Evolutionary conservation across 2,888 invertebrate genomes (phyloP), one percentile per base, ranked within the genome.

Genomic region (Anthrax anthrax): DNA sequence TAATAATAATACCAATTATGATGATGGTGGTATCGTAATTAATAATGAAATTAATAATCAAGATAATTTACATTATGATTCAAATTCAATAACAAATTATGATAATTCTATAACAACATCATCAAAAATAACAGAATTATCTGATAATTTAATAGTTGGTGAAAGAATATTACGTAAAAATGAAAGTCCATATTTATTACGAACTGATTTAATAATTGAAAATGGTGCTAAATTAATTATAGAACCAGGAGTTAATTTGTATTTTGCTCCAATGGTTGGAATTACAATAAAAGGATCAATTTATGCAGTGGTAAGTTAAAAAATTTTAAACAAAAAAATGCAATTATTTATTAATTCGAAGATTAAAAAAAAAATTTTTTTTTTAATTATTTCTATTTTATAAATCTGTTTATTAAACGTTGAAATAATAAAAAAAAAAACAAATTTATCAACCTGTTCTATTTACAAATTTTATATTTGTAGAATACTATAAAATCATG

Each of bases 201-300:
- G 83, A 51, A 84, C 85, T 60, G 88, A 91, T 69, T 72, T 92
- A 48, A 73, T 84, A 56, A 75, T 95, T 44, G 83, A 85, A 57
- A 73, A 76, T 53, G 80, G 81, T 51, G 89, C 83, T 0, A 84
- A 84, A 59, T 71, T 97, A 57, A 74, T 83, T 46, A 79, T 97
- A 48, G 90, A 92, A 63, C 80, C 94, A 14, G 97, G 96, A 23
- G 91, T 92, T 0, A 84, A 82, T 58, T 71, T 98, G 46, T 77
- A 83, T 56, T 92, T 97, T 67, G 84, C 86, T 6, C 88, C 95
- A 3, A 90, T 91, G 71, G 80, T 88, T 57, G 96, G 96, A 52
- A 81, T 98, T 61, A 92, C 90, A 27, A 85, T 97, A 40, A 78
- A 86, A 59, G 97, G 97, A 56, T 78, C 84, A 54, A 72, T 97